Evolutionary conservation across 2,888 invertebrate species (phyloP), one percentile per base, ranked within the genome.

Genomic region (Eurois occulta): DNA sequence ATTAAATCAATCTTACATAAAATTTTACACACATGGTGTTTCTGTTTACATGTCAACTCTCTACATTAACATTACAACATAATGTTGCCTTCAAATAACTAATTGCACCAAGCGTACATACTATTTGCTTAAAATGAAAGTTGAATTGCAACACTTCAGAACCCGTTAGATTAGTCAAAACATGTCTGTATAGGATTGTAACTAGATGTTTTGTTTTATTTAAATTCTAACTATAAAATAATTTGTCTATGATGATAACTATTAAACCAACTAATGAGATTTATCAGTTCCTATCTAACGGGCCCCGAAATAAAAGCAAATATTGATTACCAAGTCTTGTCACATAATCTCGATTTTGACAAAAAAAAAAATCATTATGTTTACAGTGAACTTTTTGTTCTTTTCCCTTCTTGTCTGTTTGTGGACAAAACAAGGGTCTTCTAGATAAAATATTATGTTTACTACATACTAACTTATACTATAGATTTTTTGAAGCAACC

Each of bases 1-100:
- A 95, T 96, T 95, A 95, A 95, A 96, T 95, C 96, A 96, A 95
- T 91, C 94, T 94, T 94, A 95, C 92, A 93, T 91, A 94, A 94
- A 95, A 93, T 94, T 83, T 93, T 90, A 93, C 94, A 95, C 94
- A 93, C 91, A 92, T 89, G 87, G 93, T 95, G 94, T 94, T 93
- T 90, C 90, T 92, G 92, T 93, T 92, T 92, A 93, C 92, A 93
- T 91, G 91, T 91, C 90, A 92, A 92, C 91, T 92, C 90, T 91
- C 93, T 94, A 94, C 91, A 91, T 91, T 90, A 93, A 90, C 89
- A 91, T 91, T 89, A 90, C 87, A 93, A 91, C 91, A 92, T 92
- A 91, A 91, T 89, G 87, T 92, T 92, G 91, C 86, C 85, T 88
- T 91, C 89, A 90, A 92, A 90, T 91, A 91, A 93, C 92, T 93